Evolutionary conservation across 2,797 vertebrate genomes (phyloP).

Genomic region (Argyrosomus regius): DNA sequence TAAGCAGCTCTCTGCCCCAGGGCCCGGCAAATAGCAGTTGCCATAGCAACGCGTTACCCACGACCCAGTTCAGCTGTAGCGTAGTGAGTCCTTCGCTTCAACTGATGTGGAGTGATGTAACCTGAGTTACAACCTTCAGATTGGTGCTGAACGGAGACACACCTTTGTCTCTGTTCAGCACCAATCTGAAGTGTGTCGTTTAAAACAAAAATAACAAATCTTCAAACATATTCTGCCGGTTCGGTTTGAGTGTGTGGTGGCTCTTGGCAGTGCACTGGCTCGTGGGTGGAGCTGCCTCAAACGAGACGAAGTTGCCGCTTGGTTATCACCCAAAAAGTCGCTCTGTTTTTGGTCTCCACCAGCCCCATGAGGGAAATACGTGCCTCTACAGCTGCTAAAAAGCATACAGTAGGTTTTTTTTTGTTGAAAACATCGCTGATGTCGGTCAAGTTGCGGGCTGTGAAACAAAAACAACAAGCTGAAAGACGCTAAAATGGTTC

Average conservation of each 20-base stretch:
- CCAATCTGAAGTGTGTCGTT: background rate
- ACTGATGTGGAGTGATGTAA: slow-evolving; percentile 54
- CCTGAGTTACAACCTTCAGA: slow-evolving; percentile 18
- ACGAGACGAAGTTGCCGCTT: too few relatives aligned
- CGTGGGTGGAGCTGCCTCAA: too few relatives aligned
- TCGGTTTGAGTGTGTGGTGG: background rate
- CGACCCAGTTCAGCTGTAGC: slow-evolving; percentile 88
- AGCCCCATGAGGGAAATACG: too few relatives aligned
- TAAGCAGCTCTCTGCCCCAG: slow-evolving; percentile 88
- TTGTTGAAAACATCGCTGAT: too few relatives aligned
- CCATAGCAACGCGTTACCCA: slow-evolving; percentile 94
- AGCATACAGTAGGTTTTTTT: too few relatives aligned
- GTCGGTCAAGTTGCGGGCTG: too few relatives aligned
- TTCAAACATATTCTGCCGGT: background rate
- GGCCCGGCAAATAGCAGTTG: slow-evolving; percentile 90
- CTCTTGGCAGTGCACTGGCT: too few relatives aligned
- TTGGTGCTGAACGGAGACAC: background rate
- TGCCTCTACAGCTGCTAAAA: background rate
- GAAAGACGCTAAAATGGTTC: background rate
- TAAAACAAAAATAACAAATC: background rate
- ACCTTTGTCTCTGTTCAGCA: too few relatives aligned
- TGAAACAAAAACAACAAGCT: background rate
- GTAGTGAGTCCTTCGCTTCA: slow-evolving; percentile 34
- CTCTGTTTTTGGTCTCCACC: background rate
- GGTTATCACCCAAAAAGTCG: background rate